Evolutionary conservation across 2,888 invertebrate genomes (phyloP).

Genomic region (Philereme vetulata): DNA sequence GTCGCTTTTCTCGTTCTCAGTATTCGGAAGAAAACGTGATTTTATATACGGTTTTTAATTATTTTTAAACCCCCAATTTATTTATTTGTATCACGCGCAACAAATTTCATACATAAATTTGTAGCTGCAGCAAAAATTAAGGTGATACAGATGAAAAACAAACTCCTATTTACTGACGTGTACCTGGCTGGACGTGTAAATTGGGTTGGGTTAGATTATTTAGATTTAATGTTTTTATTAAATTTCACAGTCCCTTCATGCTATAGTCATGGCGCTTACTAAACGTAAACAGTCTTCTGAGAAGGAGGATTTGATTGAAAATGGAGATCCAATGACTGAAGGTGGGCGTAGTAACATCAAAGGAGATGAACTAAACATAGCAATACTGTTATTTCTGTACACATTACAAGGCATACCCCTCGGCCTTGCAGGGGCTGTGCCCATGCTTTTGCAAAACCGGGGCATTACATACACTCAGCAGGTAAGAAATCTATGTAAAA

Average conservation of each 20-base stretch:
- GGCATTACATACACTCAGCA: conserved; percentile 97
- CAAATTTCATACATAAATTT: conserved; percentile 29
- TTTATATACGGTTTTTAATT: too few species aligned
- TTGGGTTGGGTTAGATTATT: conserved; percentile 45
- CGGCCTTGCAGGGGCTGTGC: conserved; percentile 96
- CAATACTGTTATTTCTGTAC: conserved; percentile 95
- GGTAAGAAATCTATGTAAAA: conserved; percentile 57
- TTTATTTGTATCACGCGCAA: not conserved
- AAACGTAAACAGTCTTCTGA: conserved; percentile 71
- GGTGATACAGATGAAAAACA: conserved; percentile 50
- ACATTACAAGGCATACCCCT: conserved; percentile 97
- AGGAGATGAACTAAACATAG: conserved; percentile 92
- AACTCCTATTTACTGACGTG: conserved; percentile 59
- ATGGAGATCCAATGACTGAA: conserved; percentile 59
- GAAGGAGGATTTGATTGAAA: conserved; percentile 72
- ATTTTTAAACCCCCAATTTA: not conserved
- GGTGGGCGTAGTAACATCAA: conserved; percentile 79
- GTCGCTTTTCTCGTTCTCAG: too few species aligned
- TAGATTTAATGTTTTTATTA: conserved; percentile 12
- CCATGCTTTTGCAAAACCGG: conserved; percentile 96
- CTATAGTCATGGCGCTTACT: conserved; percentile 69
- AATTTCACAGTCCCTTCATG: conserved; percentile 62
- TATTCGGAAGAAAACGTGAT: too few species aligned
- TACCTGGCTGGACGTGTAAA: conserved; percentile 39
- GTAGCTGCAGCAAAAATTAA: conserved; percentile 62